phyloP scores from a whole-genome alignment of 64 coral and sea anemone genomes.

The Hydrozoanthus tunicans region DNA sequence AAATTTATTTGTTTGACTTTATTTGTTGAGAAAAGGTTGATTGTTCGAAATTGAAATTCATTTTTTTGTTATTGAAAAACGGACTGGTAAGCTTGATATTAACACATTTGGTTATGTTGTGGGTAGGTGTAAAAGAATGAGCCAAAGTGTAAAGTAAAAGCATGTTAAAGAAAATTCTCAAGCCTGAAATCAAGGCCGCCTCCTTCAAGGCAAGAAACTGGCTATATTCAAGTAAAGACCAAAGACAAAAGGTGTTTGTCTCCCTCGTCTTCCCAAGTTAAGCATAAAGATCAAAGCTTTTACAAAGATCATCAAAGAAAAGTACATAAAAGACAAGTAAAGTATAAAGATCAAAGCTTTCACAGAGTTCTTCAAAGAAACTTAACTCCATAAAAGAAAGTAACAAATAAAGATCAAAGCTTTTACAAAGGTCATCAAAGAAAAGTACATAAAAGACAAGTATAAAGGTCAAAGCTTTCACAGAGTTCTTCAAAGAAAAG shows the following conservation, averaged over 20 bases:
- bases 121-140: constrained; percentile 60
- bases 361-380: constrained; percentile 42
- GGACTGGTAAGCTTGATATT: background rate
- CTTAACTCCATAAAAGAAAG: background rate
- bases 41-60: constrained; percentile 19
- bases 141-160: constrained; percentile 59
- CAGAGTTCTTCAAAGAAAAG: constrained; percentile 38
- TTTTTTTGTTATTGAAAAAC: background rate
- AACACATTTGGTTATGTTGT: constrained; percentile 52
- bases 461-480: constrained; percentile 61
- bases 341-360: constrained; percentile 63
- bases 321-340: constrained; percentile 15
- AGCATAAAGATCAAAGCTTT: constrained; percentile 30
- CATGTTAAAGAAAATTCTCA: constrained; percentile 44
- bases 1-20: constrained; percentile 7
- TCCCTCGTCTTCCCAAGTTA: constrained; percentile 24
- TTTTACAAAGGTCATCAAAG: too few species aligned
- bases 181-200: constrained; percentile 41
- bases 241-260: constrained; percentile 33
- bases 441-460: background rate
- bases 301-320: constrained; percentile 30
- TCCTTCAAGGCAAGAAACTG: constrained; percentile 53
- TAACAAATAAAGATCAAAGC: constrained; percentile 31
- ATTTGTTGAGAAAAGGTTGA: background rate
- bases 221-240: constrained; percentile 52